These are phyloP conservation scores for Philhelius pedissequus DNA, from an alignment of 2,888 invertebrate genomes.

Conservation along the genomic window DNA sequence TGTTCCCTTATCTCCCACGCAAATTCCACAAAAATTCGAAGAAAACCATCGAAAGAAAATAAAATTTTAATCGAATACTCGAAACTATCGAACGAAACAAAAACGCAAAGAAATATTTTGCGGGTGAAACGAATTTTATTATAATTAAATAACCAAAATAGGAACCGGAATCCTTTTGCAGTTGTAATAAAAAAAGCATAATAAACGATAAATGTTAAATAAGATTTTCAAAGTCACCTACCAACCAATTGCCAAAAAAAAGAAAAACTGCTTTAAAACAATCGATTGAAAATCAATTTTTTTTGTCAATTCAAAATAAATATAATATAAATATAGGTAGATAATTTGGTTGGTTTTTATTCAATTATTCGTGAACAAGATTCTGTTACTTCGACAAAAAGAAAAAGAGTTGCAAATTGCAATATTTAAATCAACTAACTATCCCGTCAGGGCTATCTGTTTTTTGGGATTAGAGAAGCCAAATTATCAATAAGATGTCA, in stretches of 20 bases:
- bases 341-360: slow-evolving; percentile 4
- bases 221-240: not conserved
- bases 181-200: slow-evolving; percentile 1
- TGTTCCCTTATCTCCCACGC: not conserved
- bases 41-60: slow-evolving; percentile 11
- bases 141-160: slow-evolving; percentile 14
- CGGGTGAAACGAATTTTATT: slow-evolving; percentile 40
- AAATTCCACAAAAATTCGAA: not conserved
- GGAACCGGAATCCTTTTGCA: not conserved
- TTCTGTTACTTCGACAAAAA: not conserved
- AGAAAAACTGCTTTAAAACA: slow-evolving; percentile 22
- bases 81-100: slow-evolving; percentile 65
- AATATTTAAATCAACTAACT: not conserved
- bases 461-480: not conserved
- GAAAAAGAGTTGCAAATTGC: not conserved
- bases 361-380: slow-evolving; percentile 20
- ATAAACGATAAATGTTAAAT: not conserved
- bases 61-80: not conserved
- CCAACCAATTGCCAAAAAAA: slow-evolving; percentile 45
- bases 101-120: slow-evolving; percentile 51
- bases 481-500: slow-evolving; percentile 70
- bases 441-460: not conserved
- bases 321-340: not conserved
- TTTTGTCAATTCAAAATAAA: not conserved
- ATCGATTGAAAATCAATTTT: slow-evolving; percentile 16